Base-by-base conservation (phyloP, 2,113 vertebrate species). In the Cervus canadensis region DNA sequence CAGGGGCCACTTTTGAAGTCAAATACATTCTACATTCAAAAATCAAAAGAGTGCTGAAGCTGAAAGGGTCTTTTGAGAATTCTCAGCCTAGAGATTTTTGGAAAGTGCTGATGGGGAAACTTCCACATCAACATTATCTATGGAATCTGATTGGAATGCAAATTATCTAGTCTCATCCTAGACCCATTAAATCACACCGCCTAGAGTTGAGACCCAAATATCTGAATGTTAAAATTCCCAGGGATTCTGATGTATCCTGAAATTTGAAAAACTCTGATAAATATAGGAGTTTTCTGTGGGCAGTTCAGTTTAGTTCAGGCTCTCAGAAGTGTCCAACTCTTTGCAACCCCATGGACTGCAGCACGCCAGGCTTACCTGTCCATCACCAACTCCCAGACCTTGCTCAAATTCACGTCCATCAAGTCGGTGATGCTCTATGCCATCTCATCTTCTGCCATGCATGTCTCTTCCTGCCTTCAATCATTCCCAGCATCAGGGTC, bases 11-110 rank as follows among this genome's bases (percentile, higher is more conserved):
- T 90, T 87, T 97, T 54, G 11, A 16, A 56, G 36, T 21, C 62
- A 81, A 67, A 59, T 94, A 91, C 23, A 81, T 95, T 91, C 28
- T 83, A 81, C 17, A 84, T 92, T 91, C 9, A 87, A 92, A 96
- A 84, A 45, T 48, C 5, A 79, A 74, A 5, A 64, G 57, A 74
- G 26, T 76, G 36, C 12, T 93, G 12, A 96, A 95, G 21, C 78
- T 50, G 33, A 89, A 76, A 78, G 26, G 16, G 6, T 4, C 12
- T 76, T 96, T 89, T 82, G 25, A 83, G 45, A 94, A 6, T 50
- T 50, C 7, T 40, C 33, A 95, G 45, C 23, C 15, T 74, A 64
- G 28, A 52, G 9, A 30, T 45, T 79, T 74, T 79, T 79, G 45
- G 23, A 81, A 97, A 64, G 30, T 71, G 8, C 67, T 92, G 4